phyloP scores from a whole-genome alignment of 2,113 vertebrate species.

The Pseudonaja textilis region DNA sequence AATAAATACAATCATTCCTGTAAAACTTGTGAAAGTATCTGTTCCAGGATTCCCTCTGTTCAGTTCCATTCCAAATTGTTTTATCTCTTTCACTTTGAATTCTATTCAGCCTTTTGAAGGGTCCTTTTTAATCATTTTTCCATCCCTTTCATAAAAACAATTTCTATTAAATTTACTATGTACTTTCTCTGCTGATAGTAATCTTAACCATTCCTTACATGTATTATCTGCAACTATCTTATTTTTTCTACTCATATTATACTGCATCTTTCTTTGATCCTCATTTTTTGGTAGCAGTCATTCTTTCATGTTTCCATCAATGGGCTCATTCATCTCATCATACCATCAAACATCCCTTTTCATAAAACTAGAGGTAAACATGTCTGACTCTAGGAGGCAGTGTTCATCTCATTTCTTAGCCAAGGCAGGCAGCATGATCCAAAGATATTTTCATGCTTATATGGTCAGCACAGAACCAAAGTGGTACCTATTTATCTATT shows the following conservation, averaged over 20 bases:
- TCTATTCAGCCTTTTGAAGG: background rate
- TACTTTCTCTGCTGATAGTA: background rate
- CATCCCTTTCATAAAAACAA: background rate
- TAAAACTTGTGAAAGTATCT: background rate
- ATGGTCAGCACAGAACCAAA: too few relatives aligned
- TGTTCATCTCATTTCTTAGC: too few relatives aligned
- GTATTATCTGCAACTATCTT: background rate
- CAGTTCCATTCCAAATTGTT: background rate
- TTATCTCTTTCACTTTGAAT: background rate
- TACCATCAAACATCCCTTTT: background rate
- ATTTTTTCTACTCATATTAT: background rate
- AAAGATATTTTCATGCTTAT: too few relatives aligned
- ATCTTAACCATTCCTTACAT: background rate
- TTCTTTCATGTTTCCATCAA: background rate
- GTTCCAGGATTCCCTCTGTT: background rate
- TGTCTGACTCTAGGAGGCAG: too few relatives aligned
- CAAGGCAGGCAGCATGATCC: too few relatives aligned
- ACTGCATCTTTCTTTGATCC: background rate
- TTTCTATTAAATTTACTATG: background rate
- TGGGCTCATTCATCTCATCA: background rate
- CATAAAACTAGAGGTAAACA: too few relatives aligned
- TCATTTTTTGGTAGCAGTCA: background rate
- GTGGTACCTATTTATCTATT: background rate
- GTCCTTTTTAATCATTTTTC: background rate
- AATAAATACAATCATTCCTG: background rate